Evolutionary conservation across 1,140 invertebrate genomes (phyloP), one percentile per base, ranked within the genome.

Genomic region (Drosophila santomea): DNA sequence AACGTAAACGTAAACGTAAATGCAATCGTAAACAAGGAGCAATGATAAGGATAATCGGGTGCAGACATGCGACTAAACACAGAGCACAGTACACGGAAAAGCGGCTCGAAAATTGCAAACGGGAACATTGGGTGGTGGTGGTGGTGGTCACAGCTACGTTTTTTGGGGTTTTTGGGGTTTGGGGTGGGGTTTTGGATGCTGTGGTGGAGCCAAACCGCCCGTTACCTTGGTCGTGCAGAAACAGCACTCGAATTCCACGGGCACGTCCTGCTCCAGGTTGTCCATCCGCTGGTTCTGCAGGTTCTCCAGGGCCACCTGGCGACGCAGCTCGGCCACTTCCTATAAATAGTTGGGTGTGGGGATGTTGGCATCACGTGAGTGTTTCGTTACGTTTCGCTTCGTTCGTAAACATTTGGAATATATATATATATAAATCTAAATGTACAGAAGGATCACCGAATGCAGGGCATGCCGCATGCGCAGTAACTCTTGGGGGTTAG

Each of bases 231-330:
- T 96, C 93, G 96, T 97, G 95, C 97, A 97, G 96, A 97, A 97
- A 95, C 97, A 97, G 96, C 97, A 97, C 95, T 97, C 97, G 95
- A 97, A 97, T 94, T 97, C 97, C 94, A 96, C 97, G 94, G 96
- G 96, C 93, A 97, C 93, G 93, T 96, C 96, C 93, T 96, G 95
- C 90, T 95, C 93, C 94, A 95, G 95, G 91, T 95, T 95, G 93
- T 94, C 93, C 94, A 95, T 95, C 93, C 94, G 79, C 61, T 91
- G 88, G 60, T 90, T 91, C 68, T 92, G 91, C 67, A 92, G 78
- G 68, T 92, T 92, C 82, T 92, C 92, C 44, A 92, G 88, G 41
- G 92, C 92, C 68, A 92, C 91, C 76, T 92, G 91, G 48, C 92
- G 90, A 36, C 92, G 91, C 74, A 92, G 79, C 62, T 92, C 92